These are phyloP conservation scores for Syngnathus scovelli DNA, from an alignment of 2,113 vertebrate species.

Conservation along the genomic window DNA sequence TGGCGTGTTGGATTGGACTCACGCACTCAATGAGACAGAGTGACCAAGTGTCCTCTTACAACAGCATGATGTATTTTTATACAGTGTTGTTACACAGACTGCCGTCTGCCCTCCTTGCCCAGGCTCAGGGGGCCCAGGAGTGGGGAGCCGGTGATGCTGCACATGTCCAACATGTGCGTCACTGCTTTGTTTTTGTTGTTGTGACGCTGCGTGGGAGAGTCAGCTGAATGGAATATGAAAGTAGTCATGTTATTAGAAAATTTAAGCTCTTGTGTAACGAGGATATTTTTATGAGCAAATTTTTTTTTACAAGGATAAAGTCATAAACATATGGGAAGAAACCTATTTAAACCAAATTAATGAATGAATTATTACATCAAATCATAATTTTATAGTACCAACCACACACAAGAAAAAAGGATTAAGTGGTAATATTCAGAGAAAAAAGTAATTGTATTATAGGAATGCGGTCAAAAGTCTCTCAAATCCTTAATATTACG, in stretches of 20 bases:
- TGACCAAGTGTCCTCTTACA: conserved; percentile 53
- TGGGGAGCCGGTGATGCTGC: neutral
- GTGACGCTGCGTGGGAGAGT: conserved; percentile 2
- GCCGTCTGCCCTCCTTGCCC: conserved; percentile 17
- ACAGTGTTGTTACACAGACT: conserved; percentile 48
- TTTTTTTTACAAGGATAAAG: no score
- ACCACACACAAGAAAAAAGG: no score
- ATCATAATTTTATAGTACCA: no score
- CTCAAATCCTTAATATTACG: no score
- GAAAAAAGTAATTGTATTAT: neutral
- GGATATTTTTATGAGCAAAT: no score
- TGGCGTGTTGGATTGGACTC: conserved; percentile 22
- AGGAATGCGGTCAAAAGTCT: no score
- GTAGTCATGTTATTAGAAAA: neutral
- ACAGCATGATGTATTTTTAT: conserved; percentile 62
- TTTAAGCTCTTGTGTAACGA: no score
- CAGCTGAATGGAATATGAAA: conserved; percentile 1
- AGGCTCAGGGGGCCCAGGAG: neutral
- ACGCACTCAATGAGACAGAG: conserved; percentile 32
- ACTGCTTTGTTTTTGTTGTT: conserved; percentile 20
- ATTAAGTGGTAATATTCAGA: neutral
- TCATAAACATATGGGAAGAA: no score
- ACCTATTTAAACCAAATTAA: no score
- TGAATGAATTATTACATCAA: no score
- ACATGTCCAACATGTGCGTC: conserved; percentile 19